Percentiles rank a stretch among this genome's conserved stretches.
phyloP scores from a whole-genome alignment of 2,888 invertebrate species.

The Drepanosiphum platanoidis region DNA sequence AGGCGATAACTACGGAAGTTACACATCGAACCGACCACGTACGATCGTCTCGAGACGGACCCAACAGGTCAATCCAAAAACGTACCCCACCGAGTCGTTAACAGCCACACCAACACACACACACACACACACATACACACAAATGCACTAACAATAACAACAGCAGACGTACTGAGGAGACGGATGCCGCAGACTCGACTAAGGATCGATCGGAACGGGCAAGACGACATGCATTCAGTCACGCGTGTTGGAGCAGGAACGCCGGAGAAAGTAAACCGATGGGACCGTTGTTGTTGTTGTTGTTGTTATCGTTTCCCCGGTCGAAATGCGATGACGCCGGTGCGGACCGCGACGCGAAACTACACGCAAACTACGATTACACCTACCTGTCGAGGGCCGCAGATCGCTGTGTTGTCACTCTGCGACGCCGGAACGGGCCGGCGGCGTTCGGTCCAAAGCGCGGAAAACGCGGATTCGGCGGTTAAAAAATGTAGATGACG shows the following conservation, averaged over 20 bases:
- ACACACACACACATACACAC: background rate
- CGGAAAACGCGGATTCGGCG: background rate
- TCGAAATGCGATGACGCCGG: background rate
- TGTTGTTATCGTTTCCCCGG: background rate
- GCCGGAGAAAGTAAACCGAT: background rate
- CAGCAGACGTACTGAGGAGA: background rate
- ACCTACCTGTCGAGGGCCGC: background rate
- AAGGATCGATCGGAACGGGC: conserved; percentile 13
- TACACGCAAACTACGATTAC: background rate
- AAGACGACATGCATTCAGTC: conserved; percentile 9
- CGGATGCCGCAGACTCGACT: background rate
- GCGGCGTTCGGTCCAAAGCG: background rate
- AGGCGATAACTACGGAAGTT: too few species aligned
- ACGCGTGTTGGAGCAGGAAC: background rate
- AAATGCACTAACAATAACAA: background rate
- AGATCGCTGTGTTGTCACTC: background rate
- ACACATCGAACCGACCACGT: background rate
- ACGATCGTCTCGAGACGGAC: background rate
- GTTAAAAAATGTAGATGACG: background rate
- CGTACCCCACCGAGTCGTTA: too few species aligned
- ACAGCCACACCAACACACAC: too few species aligned
- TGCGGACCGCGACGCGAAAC: background rate
- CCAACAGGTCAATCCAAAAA: background rate
- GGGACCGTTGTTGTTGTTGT: background rate
- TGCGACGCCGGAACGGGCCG: background rate